Conservation (phyloP, 2,797 vertebrate genomes). For the Smutsia temminckii region DNA sequence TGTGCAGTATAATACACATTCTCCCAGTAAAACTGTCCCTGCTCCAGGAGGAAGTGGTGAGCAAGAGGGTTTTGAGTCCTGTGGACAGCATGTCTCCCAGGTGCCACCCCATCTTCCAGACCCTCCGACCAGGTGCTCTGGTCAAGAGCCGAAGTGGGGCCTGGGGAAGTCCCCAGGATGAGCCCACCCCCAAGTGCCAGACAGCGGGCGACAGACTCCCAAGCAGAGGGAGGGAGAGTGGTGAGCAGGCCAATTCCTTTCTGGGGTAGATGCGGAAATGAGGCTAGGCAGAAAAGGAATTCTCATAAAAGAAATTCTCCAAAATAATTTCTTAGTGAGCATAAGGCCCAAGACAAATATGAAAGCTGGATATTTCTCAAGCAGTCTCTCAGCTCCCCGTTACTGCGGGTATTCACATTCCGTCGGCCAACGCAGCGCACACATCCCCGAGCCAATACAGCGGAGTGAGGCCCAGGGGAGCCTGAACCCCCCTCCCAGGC, state of each 20-base stretch:
- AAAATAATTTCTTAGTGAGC: neutral
- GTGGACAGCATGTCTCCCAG: fast-evolving
- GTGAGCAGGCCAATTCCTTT: neutral
- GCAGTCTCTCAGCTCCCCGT: neutral
- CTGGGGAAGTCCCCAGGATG: too few relatives aligned
- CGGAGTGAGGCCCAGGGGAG: neutral
- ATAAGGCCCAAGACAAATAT: neutral
- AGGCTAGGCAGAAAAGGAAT: neutral
- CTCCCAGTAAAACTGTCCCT: neutral
- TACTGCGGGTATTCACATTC: neutral
- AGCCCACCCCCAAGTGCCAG: neutral
- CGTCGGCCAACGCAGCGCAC: neutral
- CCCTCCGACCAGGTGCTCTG: neutral
- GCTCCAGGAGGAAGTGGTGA: neutral
- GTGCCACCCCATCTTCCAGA: neutral
- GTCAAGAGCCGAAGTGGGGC: neutral
- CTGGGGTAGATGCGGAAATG: neutral
- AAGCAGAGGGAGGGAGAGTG: neutral
- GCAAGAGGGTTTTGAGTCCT: neutral
- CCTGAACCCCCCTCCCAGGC: neutral
- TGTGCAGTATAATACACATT: fast-evolving
- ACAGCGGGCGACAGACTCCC: too few relatives aligned
- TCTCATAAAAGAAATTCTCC: neutral
- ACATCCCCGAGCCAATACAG: neutral
- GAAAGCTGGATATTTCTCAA: neutral